Conservation (phyloP, 2,113 vertebrate species). For the Marmota flaviventris region DNA sequence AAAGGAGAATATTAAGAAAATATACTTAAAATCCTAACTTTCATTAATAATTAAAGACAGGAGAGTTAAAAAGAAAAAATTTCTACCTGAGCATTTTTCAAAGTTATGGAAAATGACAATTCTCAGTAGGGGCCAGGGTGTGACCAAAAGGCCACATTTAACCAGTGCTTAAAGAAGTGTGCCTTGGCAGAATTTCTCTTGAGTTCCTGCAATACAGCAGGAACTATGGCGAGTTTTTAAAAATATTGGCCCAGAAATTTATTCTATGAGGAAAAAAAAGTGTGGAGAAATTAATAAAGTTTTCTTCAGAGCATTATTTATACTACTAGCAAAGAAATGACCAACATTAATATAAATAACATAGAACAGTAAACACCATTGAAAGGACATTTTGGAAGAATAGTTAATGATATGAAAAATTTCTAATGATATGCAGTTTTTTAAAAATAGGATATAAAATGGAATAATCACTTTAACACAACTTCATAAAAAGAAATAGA, state of each 20-base stretch:
- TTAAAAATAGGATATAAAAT: slow-evolving; percentile 25
- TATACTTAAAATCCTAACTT: slow-evolving; percentile 8
- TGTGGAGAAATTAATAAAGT: background rate
- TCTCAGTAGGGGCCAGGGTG: background rate
- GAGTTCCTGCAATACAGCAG: background rate
- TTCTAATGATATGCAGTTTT: background rate
- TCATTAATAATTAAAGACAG: slow-evolving; percentile 34
- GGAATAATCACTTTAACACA: slow-evolving; percentile 11
- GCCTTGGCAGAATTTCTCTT: background rate
- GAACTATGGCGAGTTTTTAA: background rate
- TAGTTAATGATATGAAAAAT: background rate
- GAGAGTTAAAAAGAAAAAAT: background rate
- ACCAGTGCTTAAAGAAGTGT: background rate
- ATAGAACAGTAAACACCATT: background rate
- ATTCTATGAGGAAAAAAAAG: background rate
- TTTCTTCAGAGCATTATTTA: background rate
- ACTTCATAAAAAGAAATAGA: slow-evolving; percentile 13
- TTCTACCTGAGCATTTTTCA: background rate
- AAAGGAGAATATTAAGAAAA: slow-evolving; percentile 26
- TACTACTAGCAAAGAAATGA: background rate
- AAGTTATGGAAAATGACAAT: background rate
- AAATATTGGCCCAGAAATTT: background rate
- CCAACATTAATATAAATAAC: background rate
- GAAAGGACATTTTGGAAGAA: slow-evolving; percentile 22
- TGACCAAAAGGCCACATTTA: background rate